Conservation (phyloP, 1,140 invertebrate species). For the Hyposmocoma kahamanoa region DNA sequence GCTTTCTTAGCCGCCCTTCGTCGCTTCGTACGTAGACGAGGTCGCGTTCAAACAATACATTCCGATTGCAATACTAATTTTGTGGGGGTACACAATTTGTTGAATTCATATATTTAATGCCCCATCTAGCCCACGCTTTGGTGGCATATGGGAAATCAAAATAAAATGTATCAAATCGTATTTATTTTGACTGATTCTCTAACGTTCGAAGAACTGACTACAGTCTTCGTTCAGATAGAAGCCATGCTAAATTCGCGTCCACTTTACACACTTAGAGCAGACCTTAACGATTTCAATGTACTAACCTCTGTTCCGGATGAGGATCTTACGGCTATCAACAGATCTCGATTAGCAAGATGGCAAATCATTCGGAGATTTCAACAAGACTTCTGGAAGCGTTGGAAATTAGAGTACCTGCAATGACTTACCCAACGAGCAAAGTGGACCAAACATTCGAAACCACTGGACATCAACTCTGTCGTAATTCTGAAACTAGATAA, state of each 20-base stretch:
- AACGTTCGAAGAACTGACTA: not conserved
- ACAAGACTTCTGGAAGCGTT: not conserved
- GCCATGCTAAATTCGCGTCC: not conserved
- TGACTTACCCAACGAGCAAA: not conserved
- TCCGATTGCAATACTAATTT: not conserved
- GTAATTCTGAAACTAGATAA: not conserved
- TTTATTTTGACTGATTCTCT: not conserved
- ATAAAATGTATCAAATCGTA: not conserved
- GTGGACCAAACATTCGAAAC: not conserved
- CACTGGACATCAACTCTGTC: not conserved
- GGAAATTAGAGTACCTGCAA: not conserved
- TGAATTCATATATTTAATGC: not conserved
- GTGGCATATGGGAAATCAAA: not conserved
- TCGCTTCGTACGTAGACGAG: not conserved
- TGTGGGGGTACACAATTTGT: not conserved
- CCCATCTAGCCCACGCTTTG: not conserved
- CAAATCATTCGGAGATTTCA: not conserved
- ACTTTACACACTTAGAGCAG: not conserved
- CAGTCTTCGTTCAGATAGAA: not conserved
- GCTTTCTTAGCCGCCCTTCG: not conserved
- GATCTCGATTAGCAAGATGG: not conserved
- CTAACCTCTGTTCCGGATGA: not conserved
- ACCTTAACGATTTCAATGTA: not conserved
- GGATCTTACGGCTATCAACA: not conserved
- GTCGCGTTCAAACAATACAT: not conserved